phyloP scores from a whole-genome alignment of 1,140 invertebrate species.

The Heliothis subflexa region DNA sequence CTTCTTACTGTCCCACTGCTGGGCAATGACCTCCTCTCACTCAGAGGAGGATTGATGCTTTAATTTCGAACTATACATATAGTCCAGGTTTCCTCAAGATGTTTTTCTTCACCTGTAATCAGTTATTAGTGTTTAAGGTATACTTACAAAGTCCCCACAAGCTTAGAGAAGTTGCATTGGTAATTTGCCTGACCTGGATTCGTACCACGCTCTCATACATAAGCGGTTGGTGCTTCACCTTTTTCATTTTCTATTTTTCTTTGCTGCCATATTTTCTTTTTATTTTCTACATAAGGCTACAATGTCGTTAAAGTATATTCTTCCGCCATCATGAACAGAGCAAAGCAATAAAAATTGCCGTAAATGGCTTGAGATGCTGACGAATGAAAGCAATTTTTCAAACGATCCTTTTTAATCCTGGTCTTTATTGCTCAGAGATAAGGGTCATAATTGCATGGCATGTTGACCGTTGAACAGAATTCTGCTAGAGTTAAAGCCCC shows the following conservation, averaged over 20 bases:
- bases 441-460: slow-evolving; percentile 1
- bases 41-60: too few relatives aligned
- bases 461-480: background rate
- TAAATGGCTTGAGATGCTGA: slow-evolving; percentile 40
- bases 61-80: too few relatives aligned
- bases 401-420: background rate
- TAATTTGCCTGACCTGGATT: too few relatives aligned
- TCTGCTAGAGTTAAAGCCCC: background rate
- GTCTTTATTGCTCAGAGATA: background rate
- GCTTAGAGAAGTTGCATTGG: too few relatives aligned
- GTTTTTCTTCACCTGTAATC: too few relatives aligned
- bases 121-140: too few relatives aligned
- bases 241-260: slow-evolving; percentile 11
- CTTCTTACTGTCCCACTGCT: too few relatives aligned
- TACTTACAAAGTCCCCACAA: too few relatives aligned
- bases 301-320: slow-evolving; percentile 11
- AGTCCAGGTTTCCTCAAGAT: too few relatives aligned
- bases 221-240: too few relatives aligned
- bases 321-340: background rate
- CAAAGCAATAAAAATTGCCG: slow-evolving; percentile 40
- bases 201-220: too few relatives aligned
- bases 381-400: slow-evolving; percentile 36
- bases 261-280: background rate
- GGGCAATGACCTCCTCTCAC: too few relatives aligned
- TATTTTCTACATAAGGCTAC: slow-evolving; percentile 22